Base-by-base conservation (phyloP, 2,888 invertebrate species). In the Gibbula magus region DNA sequence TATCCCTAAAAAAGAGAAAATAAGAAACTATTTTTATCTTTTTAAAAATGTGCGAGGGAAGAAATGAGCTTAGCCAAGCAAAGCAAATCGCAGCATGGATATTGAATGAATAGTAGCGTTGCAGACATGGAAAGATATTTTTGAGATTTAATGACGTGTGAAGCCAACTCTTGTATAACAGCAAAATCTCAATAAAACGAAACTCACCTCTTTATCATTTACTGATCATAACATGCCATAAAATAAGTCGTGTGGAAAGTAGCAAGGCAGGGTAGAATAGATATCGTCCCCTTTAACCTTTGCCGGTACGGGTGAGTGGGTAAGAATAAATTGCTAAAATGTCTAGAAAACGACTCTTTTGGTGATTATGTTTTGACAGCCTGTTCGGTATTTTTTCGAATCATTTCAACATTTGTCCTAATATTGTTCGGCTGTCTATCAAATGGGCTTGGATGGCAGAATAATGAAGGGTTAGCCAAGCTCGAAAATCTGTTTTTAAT, bases 171-270 rank as follows among this genome's bases (percentile, higher is more conserved):
- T 29, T 61, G 29, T 61, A 29, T n/a, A 20, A 70, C 70, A 35
- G 70, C 35, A 35, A 39, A 18, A 20, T 39, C 20, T 32, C 18
- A 70, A 39, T 70, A 70, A 70, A 70, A 70, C 35, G 32, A n/a
- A 18, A 39, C 25, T 29, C 35, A n/a, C 32, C 4, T 32, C 32
- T 35, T 35, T 70, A 70, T 70, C 29, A 70, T 70, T 20, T 35
- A 35, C 32, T 35, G 35, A 70, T 70, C 35, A n/a, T n/a, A 70
- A 35, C 70, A 70, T 70, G 70, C 70, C 70, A 70, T 70, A 70
- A 70, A 70, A 39, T 35, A 18, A 35, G 39, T 70, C 70, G 35
- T 70, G 70, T 70, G 70, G 70, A 70, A 70, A 39, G 20, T 39
- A 39, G 70, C 39, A 70, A 35, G 70, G 32, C 13, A 39, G 45